Percentiles rank a stretch among this genome's conserved stretches.
phyloP scores from a whole-genome alignment of 2,113 vertebrate species.

The Lethenteron reissneri region DNA sequence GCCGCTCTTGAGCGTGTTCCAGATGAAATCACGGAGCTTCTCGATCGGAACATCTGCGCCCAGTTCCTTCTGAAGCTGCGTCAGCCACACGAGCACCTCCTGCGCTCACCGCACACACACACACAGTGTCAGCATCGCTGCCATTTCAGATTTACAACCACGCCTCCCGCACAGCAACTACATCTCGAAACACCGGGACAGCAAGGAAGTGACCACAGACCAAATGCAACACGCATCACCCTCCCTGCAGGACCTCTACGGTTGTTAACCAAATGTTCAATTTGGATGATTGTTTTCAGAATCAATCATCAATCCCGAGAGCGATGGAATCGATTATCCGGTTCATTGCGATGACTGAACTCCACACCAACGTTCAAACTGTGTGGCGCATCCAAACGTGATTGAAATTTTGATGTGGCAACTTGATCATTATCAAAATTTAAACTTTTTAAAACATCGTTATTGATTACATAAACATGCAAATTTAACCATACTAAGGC shows the following conservation, averaged over 20 bases:
- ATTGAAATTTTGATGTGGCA: not conserved
- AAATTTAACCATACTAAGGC: no score
- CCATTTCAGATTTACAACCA: not conserved
- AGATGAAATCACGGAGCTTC: constrained; percentile 74
- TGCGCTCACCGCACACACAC: constrained; percentile 13
- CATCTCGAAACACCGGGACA: not conserved
- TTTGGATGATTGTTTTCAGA: no score
- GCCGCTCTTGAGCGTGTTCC: constrained; percentile 92
- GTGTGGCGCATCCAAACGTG: no score
- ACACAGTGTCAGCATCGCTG: not conserved
- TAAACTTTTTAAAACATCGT: not conserved
- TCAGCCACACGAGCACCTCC: constrained; percentile 88
- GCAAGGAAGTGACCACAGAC: not conserved
- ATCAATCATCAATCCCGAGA: no score
- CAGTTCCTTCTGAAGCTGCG: constrained; percentile 68
- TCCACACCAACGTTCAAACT: no score
- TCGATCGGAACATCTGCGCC: constrained; percentile 73
- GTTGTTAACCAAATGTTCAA: no score
- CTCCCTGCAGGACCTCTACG: no score
- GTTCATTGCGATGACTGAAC: no score
- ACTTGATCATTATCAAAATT: not conserved
- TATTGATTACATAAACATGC: no score
- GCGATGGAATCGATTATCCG: no score
- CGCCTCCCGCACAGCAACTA: not conserved
- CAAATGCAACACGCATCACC: no score